These are phyloP conservation scores for Luffia ferchaultella DNA, from an alignment of 2,888 invertebrate genomes.

Conservation along the genomic window DNA sequence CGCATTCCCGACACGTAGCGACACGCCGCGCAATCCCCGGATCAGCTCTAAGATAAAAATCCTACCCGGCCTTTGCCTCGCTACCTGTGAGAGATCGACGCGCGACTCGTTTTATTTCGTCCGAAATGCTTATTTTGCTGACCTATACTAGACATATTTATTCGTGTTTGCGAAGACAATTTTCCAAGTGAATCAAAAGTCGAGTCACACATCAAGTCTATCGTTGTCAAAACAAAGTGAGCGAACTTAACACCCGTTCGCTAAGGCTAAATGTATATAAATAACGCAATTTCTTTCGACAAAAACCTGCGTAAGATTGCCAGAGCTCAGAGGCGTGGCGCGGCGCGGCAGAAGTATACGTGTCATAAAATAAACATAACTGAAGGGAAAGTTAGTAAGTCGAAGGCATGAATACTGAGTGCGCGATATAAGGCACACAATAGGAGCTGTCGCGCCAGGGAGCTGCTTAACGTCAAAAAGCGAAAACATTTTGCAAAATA, in stretches of 20 bases:
- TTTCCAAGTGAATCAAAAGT: too few species aligned
- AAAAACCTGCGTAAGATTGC: not conserved
- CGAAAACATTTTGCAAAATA: constrained; percentile 5
- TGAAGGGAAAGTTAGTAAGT: not conserved
- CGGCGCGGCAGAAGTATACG: not conserved
- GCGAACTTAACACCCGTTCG: too few species aligned
- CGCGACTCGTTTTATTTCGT: too few species aligned
- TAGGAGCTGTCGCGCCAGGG: not conserved
- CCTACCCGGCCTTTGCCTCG: too few species aligned
- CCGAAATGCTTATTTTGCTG: too few species aligned
- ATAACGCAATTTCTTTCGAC: not conserved
- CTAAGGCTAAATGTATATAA: not conserved
- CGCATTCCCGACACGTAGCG: not conserved
- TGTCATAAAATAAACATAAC: not conserved
- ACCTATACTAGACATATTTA: too few species aligned
- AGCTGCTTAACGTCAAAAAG: not conserved
- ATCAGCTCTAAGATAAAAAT: not conserved
- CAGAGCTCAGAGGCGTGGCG: not conserved
- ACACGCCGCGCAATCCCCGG: not conserved
- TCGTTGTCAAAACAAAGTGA: not conserved
- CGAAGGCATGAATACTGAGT: not conserved
- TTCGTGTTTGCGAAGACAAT: too few species aligned
- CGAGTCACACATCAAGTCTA: too few species aligned
- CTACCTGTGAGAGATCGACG: too few species aligned
- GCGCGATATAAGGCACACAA: not conserved